phyloP scores from a whole-genome alignment of 2,888 invertebrate species.

The Phalera bucephala region DNA sequence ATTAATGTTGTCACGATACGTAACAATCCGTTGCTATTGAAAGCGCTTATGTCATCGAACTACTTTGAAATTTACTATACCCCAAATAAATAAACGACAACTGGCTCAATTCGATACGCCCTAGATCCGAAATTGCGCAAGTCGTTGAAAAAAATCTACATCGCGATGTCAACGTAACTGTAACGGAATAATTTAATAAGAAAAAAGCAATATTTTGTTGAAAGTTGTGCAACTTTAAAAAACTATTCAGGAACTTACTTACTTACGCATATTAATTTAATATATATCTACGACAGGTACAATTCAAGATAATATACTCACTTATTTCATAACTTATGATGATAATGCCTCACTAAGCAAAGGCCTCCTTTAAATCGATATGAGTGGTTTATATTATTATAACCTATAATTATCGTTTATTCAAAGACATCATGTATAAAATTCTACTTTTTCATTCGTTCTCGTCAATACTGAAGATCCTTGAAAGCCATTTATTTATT shows the following conservation, averaged over 20 bases:
- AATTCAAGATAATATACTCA: too few relatives aligned
- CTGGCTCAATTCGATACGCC: slow-evolving; percentile 40
- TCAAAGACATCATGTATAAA: too few relatives aligned
- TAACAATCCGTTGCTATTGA: slow-evolving; percentile 5
- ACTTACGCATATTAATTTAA: too few relatives aligned
- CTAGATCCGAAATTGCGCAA: slow-evolving; percentile 60
- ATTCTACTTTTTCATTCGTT: too few relatives aligned
- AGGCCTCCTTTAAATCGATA: too few relatives aligned
- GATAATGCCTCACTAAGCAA: too few relatives aligned
- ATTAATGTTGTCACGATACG: neutral
- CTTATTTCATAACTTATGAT: too few relatives aligned
- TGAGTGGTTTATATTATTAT: too few relatives aligned
- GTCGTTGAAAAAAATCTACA: slow-evolving; percentile 37
- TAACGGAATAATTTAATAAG: slow-evolving; percentile 39
- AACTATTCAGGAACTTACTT: slow-evolving; percentile 14
- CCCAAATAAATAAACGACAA: slow-evolving; percentile 39
- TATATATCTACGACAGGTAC: too few relatives aligned
- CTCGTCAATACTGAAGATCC: too few relatives aligned
- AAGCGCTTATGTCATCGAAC: slow-evolving; percentile 43
- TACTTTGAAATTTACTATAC: slow-evolving; percentile 34
- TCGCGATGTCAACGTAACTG: slow-evolving; percentile 43
- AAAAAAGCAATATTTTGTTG: slow-evolving; percentile 26
- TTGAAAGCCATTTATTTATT: too few relatives aligned
- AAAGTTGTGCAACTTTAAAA: slow-evolving; percentile 36
- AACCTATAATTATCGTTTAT: too few relatives aligned